Evolutionary conservation across 2,113 vertebrate genomes (phyloP).

Genomic region (Muntiacus muntjak): DNA sequence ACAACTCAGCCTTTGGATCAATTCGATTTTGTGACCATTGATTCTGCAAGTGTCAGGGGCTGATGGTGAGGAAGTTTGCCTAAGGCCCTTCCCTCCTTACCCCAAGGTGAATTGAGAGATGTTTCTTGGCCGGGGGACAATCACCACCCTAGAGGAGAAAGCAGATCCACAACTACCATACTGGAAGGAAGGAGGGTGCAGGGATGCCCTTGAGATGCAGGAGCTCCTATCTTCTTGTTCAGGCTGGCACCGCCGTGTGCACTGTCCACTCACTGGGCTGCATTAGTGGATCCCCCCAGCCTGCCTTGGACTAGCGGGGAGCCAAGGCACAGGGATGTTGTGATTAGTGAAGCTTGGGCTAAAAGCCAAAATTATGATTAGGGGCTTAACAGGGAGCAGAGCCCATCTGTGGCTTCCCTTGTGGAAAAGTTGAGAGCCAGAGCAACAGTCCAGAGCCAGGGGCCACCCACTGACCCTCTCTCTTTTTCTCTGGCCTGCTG

Average conservation of each 20-base stretch:
- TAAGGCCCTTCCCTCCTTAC: not conserved
- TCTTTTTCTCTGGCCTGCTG: not conserved
- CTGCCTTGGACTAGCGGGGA: not conserved
- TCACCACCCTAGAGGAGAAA: not conserved
- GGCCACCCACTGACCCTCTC: not conserved
- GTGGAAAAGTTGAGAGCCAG: not conserved
- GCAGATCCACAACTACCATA: fast-evolving
- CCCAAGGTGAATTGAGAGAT: not conserved
- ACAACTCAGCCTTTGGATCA: not conserved
- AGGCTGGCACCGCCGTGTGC: fast-evolving
- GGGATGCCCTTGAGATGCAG: fast-evolving
- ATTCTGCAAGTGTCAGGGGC: not conserved
- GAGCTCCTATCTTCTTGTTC: not conserved
- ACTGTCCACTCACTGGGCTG: not conserved
- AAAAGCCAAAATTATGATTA: constrained; percentile 15
- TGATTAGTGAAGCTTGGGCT: not conserved
- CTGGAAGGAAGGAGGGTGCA: not conserved
- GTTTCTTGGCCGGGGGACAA: not conserved
- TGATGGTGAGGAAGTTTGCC: not conserved
- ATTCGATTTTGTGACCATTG: not conserved
- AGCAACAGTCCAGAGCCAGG: not conserved
- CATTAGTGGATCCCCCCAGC: not conserved
- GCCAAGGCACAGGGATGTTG: not conserved
- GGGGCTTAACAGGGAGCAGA: constrained; percentile 6
- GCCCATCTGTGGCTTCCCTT: constrained; percentile 14